A percentile compares a stretch with the other conserved stretches of the same genome.
Conservation (phyloP, 2,113 vertebrate species). For the Procapra przewalskii region DNA sequence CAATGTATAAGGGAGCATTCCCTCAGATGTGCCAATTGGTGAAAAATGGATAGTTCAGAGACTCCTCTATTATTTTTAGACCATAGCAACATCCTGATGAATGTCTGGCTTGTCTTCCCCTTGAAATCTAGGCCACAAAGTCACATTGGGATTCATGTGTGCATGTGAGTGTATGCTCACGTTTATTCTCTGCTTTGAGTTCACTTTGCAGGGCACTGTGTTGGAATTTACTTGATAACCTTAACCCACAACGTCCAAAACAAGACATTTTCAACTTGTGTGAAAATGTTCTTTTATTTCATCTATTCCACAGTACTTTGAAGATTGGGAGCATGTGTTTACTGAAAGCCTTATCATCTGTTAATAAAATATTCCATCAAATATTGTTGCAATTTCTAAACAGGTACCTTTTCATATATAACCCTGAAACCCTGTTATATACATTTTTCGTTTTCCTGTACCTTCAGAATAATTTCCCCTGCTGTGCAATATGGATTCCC, state of each 20-base stretch:
- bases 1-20: neutral
- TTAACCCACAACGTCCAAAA: neutral
- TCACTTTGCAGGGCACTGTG: neutral
- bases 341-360: neutral
- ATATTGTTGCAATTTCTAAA: neutral
- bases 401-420: neutral
- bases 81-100: neutral
- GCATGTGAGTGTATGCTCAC: neutral
- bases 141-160: neutral
- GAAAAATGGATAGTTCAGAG: neutral
- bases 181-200: neutral
- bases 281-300: neutral
- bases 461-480: neutral
- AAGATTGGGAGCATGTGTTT: neutral
- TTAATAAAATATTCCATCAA: slow-evolving; percentile 1
- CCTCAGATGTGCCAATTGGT: neutral
- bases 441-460: neutral
- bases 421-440: neutral
- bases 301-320: neutral
- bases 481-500: neutral
- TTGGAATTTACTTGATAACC: neutral
- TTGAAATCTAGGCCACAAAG: slow-evolving; percentile 33
- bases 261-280: neutral
- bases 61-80: slow-evolving; percentile 1
- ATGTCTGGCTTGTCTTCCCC: neutral